A percentile compares a stretch with the other conserved stretches of the same genome.
Evolutionary conservation across 2,797 vertebrate genomes (phyloP).

Genomic region (Halcyon badia): DNA sequence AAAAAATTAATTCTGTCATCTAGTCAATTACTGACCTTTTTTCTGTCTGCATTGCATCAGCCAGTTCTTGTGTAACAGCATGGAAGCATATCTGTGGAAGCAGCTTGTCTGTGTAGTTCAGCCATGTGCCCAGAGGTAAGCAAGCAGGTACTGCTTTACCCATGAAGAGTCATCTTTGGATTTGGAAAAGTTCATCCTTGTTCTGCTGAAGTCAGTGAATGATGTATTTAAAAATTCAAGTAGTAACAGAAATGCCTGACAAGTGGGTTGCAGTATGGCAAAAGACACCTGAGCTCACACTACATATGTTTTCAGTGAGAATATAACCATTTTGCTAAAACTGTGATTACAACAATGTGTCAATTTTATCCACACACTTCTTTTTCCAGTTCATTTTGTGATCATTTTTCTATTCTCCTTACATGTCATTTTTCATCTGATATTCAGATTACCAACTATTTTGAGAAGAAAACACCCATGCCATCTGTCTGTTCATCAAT

Average conservation of each 20-base stretch:
- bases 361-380: not conserved
- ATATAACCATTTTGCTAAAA: not conserved
- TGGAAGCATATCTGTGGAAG: not conserved
- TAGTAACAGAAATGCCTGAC: not conserved
- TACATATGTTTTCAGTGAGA: rapidly evolving
- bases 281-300: not conserved
- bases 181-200: not conserved
- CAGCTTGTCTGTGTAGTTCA: not conserved
- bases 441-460: not conserved
- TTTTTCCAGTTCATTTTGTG: not conserved
- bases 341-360: not conserved
- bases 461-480: not conserved
- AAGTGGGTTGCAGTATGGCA: not conserved
- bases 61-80: not conserved
- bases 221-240: not conserved
- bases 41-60: not conserved
- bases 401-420: not conserved
- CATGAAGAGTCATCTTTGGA: not conserved
- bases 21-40: not conserved
- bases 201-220: not conserved
- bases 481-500: not conserved
- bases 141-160: not conserved
- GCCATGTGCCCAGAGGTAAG: not conserved
- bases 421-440: not conserved
- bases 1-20: not conserved